Conservation (phyloP, 92 coral and sea anemone genomes). For the Epizoanthus stellaris region DNA sequence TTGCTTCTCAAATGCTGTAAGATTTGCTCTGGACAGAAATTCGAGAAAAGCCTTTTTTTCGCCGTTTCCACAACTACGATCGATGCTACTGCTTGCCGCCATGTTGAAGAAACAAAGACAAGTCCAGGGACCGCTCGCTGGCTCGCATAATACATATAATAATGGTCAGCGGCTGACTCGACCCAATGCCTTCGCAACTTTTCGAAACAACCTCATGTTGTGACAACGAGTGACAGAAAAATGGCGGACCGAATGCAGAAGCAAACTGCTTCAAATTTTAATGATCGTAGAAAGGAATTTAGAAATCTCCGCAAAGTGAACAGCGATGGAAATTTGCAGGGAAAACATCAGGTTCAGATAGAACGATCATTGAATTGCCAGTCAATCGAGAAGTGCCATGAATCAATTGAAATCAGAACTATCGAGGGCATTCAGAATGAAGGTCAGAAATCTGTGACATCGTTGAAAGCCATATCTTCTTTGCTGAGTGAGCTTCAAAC, state of each 20-base stretch:
- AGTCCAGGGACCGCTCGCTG: not conserved
- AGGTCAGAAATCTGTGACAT: not conserved
- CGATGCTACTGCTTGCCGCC: not conserved
- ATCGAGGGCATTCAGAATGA: not conserved
- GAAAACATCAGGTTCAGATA: not conserved
- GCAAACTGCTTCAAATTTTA: not conserved
- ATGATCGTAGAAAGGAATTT: not conserved
- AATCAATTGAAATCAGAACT: not conserved
- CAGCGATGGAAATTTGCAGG: not conserved
- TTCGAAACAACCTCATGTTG: too few species aligned
- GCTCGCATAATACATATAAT: not conserved
- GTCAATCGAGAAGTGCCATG: not conserved
- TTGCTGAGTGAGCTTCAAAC: not conserved
- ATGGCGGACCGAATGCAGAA: not conserved
- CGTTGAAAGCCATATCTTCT: slow-evolving; percentile 6
- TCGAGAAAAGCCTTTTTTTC: not conserved
- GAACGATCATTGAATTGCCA: slow-evolving; percentile 16
- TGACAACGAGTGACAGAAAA: not conserved
- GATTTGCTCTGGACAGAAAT: slow-evolving; percentile 12
- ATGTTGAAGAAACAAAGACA: not conserved
- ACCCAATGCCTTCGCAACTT: not conserved
- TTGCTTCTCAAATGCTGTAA: not conserved
- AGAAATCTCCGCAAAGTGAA: not conserved
- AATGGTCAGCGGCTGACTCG: not conserved
- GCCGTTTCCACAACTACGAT: not conserved